A percentile compares a stretch with the other conserved stretches of the same genome.
These are phyloP conservation scores for Eucera pruinosa DNA, from an alignment of 2,888 invertebrate genomes.

Conservation along the genomic window DNA sequence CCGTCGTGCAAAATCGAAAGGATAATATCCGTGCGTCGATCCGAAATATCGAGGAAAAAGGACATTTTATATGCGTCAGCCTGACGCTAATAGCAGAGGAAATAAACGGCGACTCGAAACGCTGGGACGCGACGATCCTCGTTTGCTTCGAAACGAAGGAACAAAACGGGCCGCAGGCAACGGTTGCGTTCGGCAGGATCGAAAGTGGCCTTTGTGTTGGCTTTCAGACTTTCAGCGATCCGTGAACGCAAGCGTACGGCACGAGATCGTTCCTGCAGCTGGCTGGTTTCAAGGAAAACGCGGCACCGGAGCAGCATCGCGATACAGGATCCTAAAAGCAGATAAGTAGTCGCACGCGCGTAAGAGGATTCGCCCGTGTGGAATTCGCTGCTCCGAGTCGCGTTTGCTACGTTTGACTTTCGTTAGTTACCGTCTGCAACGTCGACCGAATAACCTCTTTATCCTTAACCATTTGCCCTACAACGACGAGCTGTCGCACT, in stretches of 20 bases:
- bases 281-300: constrained; percentile 47
- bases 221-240: constrained; percentile 23
- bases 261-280: constrained; percentile 43
- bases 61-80: too few species aligned
- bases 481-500: too few species aligned
- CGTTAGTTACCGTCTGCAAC: constrained; percentile 1
- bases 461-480: too few species aligned
- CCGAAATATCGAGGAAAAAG: too few species aligned
- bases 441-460: background rate
- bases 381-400: constrained; percentile 16
- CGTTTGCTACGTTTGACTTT: constrained; percentile 22
- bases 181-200: constrained; percentile 37
- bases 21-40: too few species aligned
- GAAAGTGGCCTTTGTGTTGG: constrained; percentile 31
- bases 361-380: constrained; percentile 33
- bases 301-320: constrained; percentile 13
- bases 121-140: background rate
- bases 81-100: too few species aligned
- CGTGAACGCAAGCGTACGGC: constrained; percentile 37
- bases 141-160: constrained; percentile 11
- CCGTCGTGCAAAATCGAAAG: too few species aligned
- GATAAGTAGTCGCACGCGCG: constrained; percentile 41
- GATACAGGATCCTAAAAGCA: constrained; percentile 43
- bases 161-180: background rate
- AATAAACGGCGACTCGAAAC: too few species aligned